phyloP scores from a whole-genome alignment of 1,140 invertebrate species.

The Pemphigus obesinymphae region DNA sequence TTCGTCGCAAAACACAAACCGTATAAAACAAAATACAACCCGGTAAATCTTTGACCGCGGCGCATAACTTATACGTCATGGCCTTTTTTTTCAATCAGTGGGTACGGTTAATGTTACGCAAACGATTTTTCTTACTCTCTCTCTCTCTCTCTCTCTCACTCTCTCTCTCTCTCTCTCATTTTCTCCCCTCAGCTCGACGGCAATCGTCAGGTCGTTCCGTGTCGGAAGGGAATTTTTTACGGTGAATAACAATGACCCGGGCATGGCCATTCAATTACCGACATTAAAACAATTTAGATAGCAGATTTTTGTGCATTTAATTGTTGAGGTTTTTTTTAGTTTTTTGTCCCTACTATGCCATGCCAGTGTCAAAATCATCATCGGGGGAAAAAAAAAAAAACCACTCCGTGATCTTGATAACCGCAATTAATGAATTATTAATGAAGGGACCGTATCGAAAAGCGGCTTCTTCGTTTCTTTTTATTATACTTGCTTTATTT shows the following conservation, averaged over 20 bases:
- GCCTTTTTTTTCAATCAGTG: constrained; percentile 9
- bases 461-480: background rate
- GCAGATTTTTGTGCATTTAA: constrained; percentile 37
- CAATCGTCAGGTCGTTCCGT: constrained; percentile 21
- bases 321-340: constrained; percentile 20
- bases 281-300: constrained; percentile 39
- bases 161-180: background rate
- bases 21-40: background rate
- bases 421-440: constrained; percentile 42
- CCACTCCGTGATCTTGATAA: background rate
- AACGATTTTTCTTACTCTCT: background rate
- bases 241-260: constrained; percentile 39
- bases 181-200: background rate
- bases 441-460: constrained; percentile 13
- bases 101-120: constrained; percentile 18
- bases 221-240: constrained; percentile 28
- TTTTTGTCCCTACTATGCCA: background rate
- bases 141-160: background rate
- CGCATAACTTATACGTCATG: too few relatives aligned
- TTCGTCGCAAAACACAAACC: background rate
- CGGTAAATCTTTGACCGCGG: background rate
- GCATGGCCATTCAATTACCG: constrained; percentile 26
- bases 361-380: constrained; percentile 38
- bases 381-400: constrained; percentile 4
- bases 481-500: constrained; percentile 22